Evolutionary conservation across 2,113 vertebrate species (phyloP).

Genomic region (Probosciger aterrimus): DNA sequence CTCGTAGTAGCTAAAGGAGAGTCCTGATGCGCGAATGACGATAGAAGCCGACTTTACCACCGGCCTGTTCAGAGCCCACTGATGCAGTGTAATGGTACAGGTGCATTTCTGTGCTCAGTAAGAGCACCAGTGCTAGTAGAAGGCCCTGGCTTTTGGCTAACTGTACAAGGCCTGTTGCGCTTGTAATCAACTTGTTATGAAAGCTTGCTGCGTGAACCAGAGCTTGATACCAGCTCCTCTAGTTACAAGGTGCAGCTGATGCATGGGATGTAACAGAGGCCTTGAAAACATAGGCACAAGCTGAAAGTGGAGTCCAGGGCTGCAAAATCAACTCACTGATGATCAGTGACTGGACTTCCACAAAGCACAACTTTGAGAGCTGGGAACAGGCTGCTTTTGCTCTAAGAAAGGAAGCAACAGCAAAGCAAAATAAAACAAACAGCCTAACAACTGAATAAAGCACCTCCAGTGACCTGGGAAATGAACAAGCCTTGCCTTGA

Average conservation of each 20-base stretch:
- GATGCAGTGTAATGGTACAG: fast-evolving
- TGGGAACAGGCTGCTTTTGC: neutral
- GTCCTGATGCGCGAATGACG: neutral
- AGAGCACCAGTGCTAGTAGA: neutral
- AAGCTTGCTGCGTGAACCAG: neutral
- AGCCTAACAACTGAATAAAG: neutral
- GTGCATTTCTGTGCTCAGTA: neutral
- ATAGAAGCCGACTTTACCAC: fast-evolving
- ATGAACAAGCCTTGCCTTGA: fast-evolving
- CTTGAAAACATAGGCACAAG: neutral
- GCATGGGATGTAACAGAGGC: neutral
- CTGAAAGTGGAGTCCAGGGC: neutral
- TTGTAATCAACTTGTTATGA: neutral
- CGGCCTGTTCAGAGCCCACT: neutral
- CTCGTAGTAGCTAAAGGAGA: neutral
- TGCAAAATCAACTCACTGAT: neutral
- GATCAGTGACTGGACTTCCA: neutral
- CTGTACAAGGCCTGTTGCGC: neutral
- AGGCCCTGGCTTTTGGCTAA: neutral
- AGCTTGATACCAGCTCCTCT: neutral
- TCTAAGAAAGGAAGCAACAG: neutral
- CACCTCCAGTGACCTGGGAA: neutral
- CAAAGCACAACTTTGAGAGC: neutral
- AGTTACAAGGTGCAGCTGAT: neutral
- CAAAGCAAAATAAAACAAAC: neutral